Base-by-base conservation (phyloP, 2,797 vertebrate species). In the Vespertilio murinus region DNA sequence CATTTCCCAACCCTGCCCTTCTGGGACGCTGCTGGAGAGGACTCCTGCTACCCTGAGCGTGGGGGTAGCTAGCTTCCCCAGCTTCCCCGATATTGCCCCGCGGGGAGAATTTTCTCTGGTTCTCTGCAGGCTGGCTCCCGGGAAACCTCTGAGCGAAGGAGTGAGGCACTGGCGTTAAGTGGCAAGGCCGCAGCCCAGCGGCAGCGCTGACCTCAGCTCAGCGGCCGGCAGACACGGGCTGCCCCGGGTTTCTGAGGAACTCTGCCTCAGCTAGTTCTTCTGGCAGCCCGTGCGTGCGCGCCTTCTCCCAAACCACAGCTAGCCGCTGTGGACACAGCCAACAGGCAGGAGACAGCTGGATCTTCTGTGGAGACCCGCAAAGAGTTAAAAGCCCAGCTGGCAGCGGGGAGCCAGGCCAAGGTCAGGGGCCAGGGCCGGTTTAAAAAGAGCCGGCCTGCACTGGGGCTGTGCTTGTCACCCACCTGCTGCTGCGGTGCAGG, bases 171-270 rank as follows among this genome's bases (percentile, higher is more conserved):
- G 82, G 64, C 78, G 22, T 40, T 47, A 45, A 47, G 42, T 22
- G 49, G 23, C 5, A 0, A 70, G 67, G 75, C 38, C 7, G 28
- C n/a, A n/a, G 45, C 16, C 30, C 18, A 12, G 59, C 7, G 73
- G 65, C 69, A 23, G n/a, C 38, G 6, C 67, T 92, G 81, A 90
- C 47, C 92, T 92, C 85, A 75, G 28, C 28, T 30, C 59, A 64
- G 59, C 30, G 14, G 42, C 49, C 2, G 0, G 71, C 56, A 65
- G 52, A 88, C 38, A 61, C 67, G 38, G 8, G 16, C 47, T 92
- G 69, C 59, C 64, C 77, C 47, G 0, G 20, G 75, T 92, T 97
- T 95, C 96, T 87, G 82, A 96, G 94, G 88, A 97, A 95, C 18
- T 70, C 45, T 16, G 79, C 8, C 20, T 80, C 82, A 20, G 49